These are phyloP conservation scores for Enteromius trimaculatus DNA, from an alignment of 2,797 vertebrate species.

Conservation along the genomic window DNA sequence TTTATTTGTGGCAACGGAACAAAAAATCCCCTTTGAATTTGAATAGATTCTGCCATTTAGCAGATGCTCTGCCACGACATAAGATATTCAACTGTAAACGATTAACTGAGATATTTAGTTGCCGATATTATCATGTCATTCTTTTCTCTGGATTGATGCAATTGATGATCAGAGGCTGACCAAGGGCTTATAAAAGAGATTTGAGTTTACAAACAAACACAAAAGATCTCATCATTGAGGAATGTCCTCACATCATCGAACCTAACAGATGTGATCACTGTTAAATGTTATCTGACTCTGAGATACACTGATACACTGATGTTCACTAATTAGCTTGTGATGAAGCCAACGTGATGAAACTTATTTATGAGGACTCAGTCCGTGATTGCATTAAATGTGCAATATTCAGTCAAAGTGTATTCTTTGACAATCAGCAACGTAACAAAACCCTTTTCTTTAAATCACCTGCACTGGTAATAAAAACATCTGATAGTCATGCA, in stretches of 20 bases:
- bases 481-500: not conserved
- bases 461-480: slow-evolving; percentile 5
- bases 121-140: not conserved
- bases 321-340: not conserved
- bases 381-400: not conserved
- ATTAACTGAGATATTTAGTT: not conserved
- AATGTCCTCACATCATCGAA: not conserved
- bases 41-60: not conserved
- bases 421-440: not conserved
- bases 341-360: too few relatives aligned
- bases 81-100: not conserved
- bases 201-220: not conserved
- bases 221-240: not conserved
- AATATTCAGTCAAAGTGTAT: not conserved
- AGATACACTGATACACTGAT: not conserved
- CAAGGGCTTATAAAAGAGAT: not conserved
- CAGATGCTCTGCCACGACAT: not conserved
- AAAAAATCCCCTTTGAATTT: not conserved
- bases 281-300: not conserved
- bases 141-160: not conserved
- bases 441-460: not conserved
- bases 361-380: not conserved
- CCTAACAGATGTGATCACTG: not conserved
- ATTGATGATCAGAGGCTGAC: not conserved
- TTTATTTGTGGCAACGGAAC: not conserved